Evolutionary conservation across 2,113 vertebrate genomes (phyloP).

Genomic region (Centropristis striata): DNA sequence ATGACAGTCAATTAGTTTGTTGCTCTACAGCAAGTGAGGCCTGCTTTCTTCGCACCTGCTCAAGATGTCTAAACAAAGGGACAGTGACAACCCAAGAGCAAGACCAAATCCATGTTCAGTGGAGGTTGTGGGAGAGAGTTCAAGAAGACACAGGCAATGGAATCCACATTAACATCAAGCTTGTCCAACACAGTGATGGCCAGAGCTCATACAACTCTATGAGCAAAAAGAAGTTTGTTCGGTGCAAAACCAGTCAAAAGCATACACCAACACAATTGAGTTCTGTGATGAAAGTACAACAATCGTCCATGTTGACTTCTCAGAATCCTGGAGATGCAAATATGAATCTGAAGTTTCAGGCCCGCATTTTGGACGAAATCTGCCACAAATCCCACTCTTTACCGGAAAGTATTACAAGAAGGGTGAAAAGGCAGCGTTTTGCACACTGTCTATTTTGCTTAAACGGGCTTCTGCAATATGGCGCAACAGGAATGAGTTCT

Average conservation of each 20-base stretch:
- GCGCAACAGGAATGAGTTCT: too few species aligned
- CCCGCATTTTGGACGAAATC: not conserved
- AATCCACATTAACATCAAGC: not conserved
- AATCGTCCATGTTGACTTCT: not conserved
- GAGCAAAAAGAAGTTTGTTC: not conserved
- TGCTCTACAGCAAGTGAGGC: not conserved
- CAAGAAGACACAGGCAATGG: not conserved
- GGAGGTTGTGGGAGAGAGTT: not conserved
- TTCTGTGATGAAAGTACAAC: not conserved
- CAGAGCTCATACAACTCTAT: not conserved
- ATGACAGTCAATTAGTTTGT: not conserved
- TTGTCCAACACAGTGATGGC: not conserved
- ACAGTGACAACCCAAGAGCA: not conserved
- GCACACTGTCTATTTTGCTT: too few species aligned
- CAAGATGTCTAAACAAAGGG: not conserved
- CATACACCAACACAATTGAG: not conserved
- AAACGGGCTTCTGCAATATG: too few species aligned
- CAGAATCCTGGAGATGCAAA: not conserved
- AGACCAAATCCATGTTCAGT: not conserved
- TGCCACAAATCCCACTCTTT: not conserved
- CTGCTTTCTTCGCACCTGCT: not conserved
- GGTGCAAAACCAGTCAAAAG: not conserved
- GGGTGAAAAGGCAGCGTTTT: not conserved
- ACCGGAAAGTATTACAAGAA: not conserved
- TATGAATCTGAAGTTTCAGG: not conserved